Percentiles rank a stretch among this genome's conserved stretches.
phyloP scores from a whole-genome alignment of 2,797 vertebrate genomes.

The Paratrypauchen microcephalus region DNA sequence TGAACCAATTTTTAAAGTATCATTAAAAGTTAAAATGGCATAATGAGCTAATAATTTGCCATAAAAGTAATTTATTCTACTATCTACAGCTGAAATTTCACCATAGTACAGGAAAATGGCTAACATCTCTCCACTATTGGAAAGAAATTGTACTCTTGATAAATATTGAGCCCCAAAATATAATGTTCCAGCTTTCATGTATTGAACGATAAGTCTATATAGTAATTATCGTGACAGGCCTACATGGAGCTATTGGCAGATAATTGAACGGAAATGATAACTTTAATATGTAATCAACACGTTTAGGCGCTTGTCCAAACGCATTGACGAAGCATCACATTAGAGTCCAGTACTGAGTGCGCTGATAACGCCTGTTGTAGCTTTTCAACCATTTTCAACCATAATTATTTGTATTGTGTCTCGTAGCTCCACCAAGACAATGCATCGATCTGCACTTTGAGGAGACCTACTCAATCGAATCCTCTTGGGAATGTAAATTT shows the following conservation, averaged over 20 bases:
- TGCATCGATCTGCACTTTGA: slow-evolving; percentile 98
- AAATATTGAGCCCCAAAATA: too few species aligned
- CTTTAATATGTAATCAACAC: slow-evolving; percentile 15
- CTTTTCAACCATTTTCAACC: neutral
- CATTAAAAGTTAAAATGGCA: too few species aligned
- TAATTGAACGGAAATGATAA: slow-evolving; percentile 13
- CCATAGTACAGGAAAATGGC: too few species aligned
- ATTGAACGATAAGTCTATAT: too few species aligned
- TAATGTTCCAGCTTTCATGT: too few species aligned
- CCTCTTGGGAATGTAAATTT: slow-evolving; percentile 99
- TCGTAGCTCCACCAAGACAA: slow-evolving; percentile 93
- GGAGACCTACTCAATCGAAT: slow-evolving; percentile 97
- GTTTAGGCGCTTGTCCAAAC: slow-evolving; percentile 23
- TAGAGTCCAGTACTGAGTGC: slow-evolving; percentile 27
- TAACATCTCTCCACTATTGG: too few species aligned
- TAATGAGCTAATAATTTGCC: too few species aligned
- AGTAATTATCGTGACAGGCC: too few species aligned
- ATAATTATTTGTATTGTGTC: slow-evolving; percentile 59
- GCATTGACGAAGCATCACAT: slow-evolving; percentile 17
- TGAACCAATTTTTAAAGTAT: too few species aligned
- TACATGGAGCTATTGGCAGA: neutral
- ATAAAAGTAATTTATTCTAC: too few species aligned
- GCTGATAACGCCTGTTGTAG: slow-evolving; percentile 30
- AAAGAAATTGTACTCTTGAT: too few species aligned
- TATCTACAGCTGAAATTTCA: too few species aligned